Conservation (phyloP, 2,113 vertebrate genomes). For the Lota lota region DNA sequence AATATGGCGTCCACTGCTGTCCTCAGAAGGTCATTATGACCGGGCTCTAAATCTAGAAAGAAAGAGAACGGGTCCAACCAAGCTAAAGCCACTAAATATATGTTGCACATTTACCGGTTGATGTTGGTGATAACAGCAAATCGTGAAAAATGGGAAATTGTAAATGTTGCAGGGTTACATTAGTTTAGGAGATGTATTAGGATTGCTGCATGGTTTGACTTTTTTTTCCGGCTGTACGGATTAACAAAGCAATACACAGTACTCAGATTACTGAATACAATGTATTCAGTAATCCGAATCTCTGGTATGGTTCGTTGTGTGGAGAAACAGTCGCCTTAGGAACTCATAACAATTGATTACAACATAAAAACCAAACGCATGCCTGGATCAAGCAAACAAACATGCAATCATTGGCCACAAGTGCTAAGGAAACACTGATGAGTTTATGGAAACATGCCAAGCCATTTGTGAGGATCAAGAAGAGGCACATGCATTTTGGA, state of each 20-base stretch:
- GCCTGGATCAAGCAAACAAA: background rate
- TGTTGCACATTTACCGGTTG: no score
- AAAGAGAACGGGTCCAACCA: background rate
- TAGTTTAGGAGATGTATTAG: no score
- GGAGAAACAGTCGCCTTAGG: no score
- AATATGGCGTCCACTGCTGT: conserved; percentile 73
- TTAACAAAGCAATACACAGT: no score
- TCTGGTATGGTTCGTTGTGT: no score
- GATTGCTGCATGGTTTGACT: no score
- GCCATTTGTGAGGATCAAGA: conserved; percentile 17
- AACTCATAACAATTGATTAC: background rate
- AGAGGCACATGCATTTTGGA: conserved; percentile 29
- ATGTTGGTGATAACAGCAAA: no score
- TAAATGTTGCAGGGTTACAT: no score
- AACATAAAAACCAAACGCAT: background rate
- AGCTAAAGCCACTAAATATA: background rate
- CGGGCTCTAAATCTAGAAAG: conserved; percentile 50
- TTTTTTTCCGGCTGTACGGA: no score
- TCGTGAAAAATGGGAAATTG: no score
- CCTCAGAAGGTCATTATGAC: conserved; percentile 4
- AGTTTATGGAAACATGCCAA: conserved; percentile 20
- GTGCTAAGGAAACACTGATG: background rate
- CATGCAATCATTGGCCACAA: background rate
- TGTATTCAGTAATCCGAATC: no score
- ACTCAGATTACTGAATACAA: no score